These are phyloP conservation scores for Etia nguti DNA, from an alignment of 2,113 vertebrate species.

Conservation along the genomic window DNA sequence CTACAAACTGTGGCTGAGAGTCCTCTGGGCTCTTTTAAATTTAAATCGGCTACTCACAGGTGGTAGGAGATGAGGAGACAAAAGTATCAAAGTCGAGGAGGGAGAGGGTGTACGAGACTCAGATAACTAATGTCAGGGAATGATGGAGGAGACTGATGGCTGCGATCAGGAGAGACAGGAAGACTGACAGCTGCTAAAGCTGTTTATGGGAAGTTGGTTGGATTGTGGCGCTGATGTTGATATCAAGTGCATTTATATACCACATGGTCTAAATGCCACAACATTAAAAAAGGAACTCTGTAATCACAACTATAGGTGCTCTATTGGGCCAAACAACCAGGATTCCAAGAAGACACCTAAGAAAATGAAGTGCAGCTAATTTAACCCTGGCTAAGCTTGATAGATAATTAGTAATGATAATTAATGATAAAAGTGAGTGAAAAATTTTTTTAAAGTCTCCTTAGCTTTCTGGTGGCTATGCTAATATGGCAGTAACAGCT, in stretches of 20 bases:
- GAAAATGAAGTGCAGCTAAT: background rate
- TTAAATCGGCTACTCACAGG: conserved; percentile 16
- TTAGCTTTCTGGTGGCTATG: background rate
- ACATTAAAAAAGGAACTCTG: background rate
- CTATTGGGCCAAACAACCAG: background rate
- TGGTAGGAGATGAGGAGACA: background rate
- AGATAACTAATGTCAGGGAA: background rate
- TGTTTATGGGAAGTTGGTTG: background rate
- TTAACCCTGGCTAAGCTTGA: background rate
- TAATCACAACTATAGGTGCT: background rate
- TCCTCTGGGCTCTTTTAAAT: conserved; percentile 39
- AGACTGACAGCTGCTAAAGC: background rate
- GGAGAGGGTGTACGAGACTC: background rate
- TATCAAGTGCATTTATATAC: background rate
- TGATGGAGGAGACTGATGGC: background rate
- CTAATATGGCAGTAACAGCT: background rate
- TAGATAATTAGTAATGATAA: background rate
- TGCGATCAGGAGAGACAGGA: background rate
- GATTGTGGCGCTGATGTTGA: background rate
- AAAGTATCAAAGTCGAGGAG: background rate
- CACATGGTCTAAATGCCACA: background rate
- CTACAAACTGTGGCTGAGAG: background rate
- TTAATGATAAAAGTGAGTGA: background rate
- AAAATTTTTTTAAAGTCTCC: background rate
- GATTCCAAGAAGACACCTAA: background rate